A percentile compares a stretch with the other conserved stretches of the same genome.
Conservation (phyloP, 1,140 invertebrate species). For the Drosophila sulfurigaster region DNA sequence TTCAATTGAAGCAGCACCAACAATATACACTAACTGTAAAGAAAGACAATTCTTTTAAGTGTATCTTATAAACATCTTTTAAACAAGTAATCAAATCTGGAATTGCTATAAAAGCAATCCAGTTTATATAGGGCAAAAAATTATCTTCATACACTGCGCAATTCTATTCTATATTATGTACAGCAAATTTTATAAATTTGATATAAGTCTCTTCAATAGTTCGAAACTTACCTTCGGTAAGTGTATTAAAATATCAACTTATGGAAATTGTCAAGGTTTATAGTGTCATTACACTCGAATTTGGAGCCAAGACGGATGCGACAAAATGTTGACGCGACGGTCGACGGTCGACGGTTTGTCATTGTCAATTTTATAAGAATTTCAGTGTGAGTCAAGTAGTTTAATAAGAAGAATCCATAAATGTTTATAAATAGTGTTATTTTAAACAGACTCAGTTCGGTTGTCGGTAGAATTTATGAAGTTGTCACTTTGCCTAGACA, state of each 20-base stretch:
- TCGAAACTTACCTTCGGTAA: not conserved
- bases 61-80: too few species aligned
- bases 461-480: not conserved
- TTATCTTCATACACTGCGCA: too few species aligned
- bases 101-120: too few species aligned
- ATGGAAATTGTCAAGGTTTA: constrained; percentile 10
- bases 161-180: too few species aligned
- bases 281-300: constrained; percentile 1
- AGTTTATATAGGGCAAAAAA: too few species aligned
- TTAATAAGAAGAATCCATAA: constrained; percentile 12
- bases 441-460: not conserved
- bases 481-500: not conserved
- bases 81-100: too few species aligned
- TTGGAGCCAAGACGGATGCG: constrained; percentile 4
- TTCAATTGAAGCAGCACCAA: too few species aligned
- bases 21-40: not conserved
- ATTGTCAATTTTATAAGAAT: constrained; percentile 15
- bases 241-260: not conserved
- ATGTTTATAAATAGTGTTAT: constrained; percentile 5
- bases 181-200: not conserved
- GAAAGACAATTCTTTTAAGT: not conserved
- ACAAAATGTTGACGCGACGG: constrained; percentile 1
- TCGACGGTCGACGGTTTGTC: constrained; percentile 2
- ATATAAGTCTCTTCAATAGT: too few species aligned
- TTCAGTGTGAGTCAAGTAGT: constrained; percentile 12